Base-by-base conservation (phyloP, 2,797 vertebrate genomes). In the Fratercula arctica region DNA sequence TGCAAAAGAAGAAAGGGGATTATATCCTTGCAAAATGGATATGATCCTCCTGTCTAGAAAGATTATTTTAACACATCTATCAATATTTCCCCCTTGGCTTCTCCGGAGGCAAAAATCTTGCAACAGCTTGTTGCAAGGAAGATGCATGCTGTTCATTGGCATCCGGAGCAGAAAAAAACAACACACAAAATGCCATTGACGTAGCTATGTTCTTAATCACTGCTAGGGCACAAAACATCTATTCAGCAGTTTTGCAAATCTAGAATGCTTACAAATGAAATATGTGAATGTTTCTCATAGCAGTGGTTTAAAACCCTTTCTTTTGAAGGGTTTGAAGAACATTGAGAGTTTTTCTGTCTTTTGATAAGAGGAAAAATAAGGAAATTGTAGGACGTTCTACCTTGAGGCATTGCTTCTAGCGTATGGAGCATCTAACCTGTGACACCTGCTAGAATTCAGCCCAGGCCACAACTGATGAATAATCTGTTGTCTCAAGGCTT, bases 91-190 rank as follows among this genome's bases (percentile, higher is more conserved):
- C 73, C 92, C 59, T 94, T 96, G 96, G 96, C 92, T 95, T 95
- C 88, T 97, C 89, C 8, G 33, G 83, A 95, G 95, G 96, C 82
- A 87, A 85, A 96, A 96, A 95, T 89, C 91, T 95, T 96, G 90
- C 93, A 96, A 94, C 97, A 97, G 95, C 97, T 97, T 97, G 97
- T 97, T 96, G 93, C 73, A 84, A 89, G 87, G 94, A 95, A 96
- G 93, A 88, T 94, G 74, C 96, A 93, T 97, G 97, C 97, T 97
- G 96, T 96, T 97, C 94, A 28, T 85, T 98, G 97, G 96, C 97
- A 97, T 93, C 93, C 89, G 10, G 80, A 90, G 37, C 93, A 94
- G 94, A 77, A 63, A 90, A 88, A 96, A 91, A 13, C 57, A 91
- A 85, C 95, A 87, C 92, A 96, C 90, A 94, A 95, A 97, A 96